A percentile compares a stretch with the other conserved stretches of the same genome.
Evolutionary conservation across 2,113 vertebrate genomes (phyloP).

Genomic region (human (Homo sapiens)): DNA sequence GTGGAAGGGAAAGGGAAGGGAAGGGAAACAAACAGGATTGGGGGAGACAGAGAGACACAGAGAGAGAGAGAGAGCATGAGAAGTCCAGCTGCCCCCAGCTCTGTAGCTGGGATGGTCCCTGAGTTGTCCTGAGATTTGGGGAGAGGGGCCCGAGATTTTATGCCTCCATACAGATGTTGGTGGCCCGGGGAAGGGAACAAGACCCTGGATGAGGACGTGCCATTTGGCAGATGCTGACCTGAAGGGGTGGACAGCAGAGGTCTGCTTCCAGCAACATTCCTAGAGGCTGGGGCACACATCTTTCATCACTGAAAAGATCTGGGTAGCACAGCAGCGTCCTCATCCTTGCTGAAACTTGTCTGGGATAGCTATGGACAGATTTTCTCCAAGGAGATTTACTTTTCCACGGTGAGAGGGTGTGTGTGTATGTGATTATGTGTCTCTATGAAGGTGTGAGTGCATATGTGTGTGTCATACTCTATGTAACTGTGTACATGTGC

Average conservation of each 20-base stretch:
- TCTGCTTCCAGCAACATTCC: background rate
- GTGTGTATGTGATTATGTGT: background rate
- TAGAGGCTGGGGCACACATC: too few relatives aligned
- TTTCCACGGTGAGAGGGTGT: background rate
- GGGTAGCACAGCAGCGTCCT: accelerated
- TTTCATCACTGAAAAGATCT: background rate
- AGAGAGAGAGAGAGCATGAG: too few relatives aligned
- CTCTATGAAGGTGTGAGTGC: background rate
- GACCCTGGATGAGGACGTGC: background rate
- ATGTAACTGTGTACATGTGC: background rate
- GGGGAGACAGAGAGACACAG: background rate
- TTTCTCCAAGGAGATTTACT: background rate
- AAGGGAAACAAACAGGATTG: background rate
- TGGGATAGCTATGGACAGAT: too few relatives aligned
- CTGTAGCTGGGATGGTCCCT: background rate
- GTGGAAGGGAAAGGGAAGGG: too few relatives aligned
- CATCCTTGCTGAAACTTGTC: accelerated
- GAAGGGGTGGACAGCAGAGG: background rate
- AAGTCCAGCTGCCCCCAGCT: background rate
- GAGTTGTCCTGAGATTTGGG: background rate
- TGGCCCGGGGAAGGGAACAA: background rate
- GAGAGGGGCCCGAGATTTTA: accelerated
- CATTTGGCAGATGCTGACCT: background rate
- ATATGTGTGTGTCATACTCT: background rate
- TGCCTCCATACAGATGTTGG: accelerated